phyloP scores from a whole-genome alignment of 2,797 vertebrate genomes.

The Anableps anableps region DNA sequence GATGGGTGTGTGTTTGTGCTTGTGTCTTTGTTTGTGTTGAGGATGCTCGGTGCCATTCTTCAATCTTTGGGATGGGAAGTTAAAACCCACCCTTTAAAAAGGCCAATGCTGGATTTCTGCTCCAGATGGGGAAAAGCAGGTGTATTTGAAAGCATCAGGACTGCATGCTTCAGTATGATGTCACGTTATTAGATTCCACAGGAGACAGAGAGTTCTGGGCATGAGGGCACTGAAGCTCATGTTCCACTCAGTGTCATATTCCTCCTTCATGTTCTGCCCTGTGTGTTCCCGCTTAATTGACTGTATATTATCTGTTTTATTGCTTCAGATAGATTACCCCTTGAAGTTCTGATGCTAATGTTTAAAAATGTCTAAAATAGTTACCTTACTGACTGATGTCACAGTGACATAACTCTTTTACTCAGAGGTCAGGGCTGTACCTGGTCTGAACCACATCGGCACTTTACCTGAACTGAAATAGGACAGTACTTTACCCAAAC shows the following conservation, averaged over 20 bases:
- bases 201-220: not conserved
- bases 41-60: not conserved
- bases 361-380: not conserved
- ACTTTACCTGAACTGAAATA: not conserved
- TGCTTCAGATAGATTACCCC: not conserved
- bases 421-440: not conserved
- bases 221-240: not conserved
- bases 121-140: not conserved
- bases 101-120: not conserved
- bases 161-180: not conserved
- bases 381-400: not conserved
- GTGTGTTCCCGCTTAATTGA: not conserved
- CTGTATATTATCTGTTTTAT: not conserved
- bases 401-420: not conserved
- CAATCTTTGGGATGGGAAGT: not conserved
- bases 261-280: not conserved
- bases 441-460: not conserved
- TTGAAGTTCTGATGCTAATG: not conserved
- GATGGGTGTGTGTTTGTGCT: constrained; percentile 28
- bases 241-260: not conserved
- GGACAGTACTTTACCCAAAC: not conserved
- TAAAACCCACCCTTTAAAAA: constrained; percentile 2
- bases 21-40: constrained; percentile 13
- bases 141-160: constrained; percentile 1
- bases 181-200: not conserved